Evolutionary conservation across 2,888 invertebrate genomes (phyloP), one percentile per base, ranked within the genome.

Genomic region (Volucella bombylans): DNA sequence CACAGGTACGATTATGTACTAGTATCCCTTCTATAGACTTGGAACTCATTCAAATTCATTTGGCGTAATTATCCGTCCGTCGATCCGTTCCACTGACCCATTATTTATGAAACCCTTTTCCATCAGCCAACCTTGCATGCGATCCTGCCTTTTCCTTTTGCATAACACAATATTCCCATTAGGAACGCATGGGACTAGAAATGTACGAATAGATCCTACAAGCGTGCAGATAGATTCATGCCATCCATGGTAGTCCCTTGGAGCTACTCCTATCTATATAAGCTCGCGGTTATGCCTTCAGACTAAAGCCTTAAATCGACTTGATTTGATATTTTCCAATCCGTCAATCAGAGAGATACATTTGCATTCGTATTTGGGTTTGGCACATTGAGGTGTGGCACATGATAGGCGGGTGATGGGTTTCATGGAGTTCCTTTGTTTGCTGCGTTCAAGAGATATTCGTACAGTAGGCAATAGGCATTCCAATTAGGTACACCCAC

Each of bases 21-120:
- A 3, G 23, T 23, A 23, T 23, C 23, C 23, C 23, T 68, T 61
- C 50, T 43, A 47, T 59, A 49, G 55, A 65, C n/a, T 43, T n/a
- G 69, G 50, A 45, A 69, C 52, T 52, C 50, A 74, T 77, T 85
- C 69, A 64, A 67, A 81, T 81, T 68, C 68, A 50, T 10, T 47
- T 47, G 62, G 43, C 68, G 68, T 72, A 67, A 81, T 76, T 67
- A 80, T 62, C 77, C 49, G 65, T 62, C 64, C 47, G 65, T 55
- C 67, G 50, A 68, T 64, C 69, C 77, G 87, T 86, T 86, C 86
- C 79, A 87, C 76, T 87, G 86, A 87, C 87, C 87, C 85, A 87
- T 86, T 86, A 86, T 79, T 82, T 85, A 87, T 83, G 81, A 64
- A 78, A 76, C 71, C 68, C 72, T 74, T 82, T 61, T 31, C 72